A percentile compares a stretch with the other conserved stretches of the same genome.
Evolutionary conservation across 2,888 invertebrate genomes (phyloP).

Genomic region (Megaustenia siamemsis): DNA sequence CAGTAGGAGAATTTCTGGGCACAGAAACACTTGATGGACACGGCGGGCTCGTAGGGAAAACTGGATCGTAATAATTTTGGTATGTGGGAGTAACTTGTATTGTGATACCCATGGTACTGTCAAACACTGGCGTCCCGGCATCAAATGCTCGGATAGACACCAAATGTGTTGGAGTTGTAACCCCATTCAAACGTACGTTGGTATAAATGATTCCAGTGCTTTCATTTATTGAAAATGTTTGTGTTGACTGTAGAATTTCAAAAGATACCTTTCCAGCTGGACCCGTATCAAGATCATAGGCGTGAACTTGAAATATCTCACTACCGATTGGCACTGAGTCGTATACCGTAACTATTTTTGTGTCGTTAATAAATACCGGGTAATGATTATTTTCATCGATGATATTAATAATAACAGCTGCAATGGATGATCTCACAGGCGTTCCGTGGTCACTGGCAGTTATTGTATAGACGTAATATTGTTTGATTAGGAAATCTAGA

Average conservation of each 20-base stretch:
- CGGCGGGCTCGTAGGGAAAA: slow-evolving; percentile 2
- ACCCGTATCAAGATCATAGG: slow-evolving; percentile 91
- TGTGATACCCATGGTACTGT: not conserved
- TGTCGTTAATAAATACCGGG: slow-evolving; percentile 86
- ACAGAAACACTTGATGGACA: slow-evolving; percentile 4
- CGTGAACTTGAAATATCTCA: slow-evolving; percentile 90
- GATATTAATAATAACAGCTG: slow-evolving; percentile 89
- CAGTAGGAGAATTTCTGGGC: not conserved
- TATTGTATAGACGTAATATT: slow-evolving; percentile 90
- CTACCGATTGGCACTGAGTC: slow-evolving; percentile 93
- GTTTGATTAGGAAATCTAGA: slow-evolving; percentile 91
- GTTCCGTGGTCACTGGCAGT: slow-evolving; percentile 83
- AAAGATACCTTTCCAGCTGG: slow-evolving; percentile 78
- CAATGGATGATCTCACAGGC: slow-evolving; percentile 86
- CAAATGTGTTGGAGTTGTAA: not conserved
- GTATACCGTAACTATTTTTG: slow-evolving; percentile 87
- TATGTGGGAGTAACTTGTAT: slow-evolving; percentile 21
- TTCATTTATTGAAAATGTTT: slow-evolving; percentile 61
- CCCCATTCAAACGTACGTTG: slow-evolving; percentile 60
- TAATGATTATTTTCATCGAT: slow-evolving; percentile 89
- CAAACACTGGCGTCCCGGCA: not conserved
- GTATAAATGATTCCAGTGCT: slow-evolving; percentile 63
- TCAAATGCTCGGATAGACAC: slow-evolving; percentile 32
- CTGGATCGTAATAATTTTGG: slow-evolving; percentile 33
- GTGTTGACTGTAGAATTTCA: slow-evolving; percentile 58